Percentiles rank a stretch among this genome's conserved stretches.
These are phyloP conservation scores for Microcebus jonahi DNA, from an alignment of 2,113 vertebrate species.

Conservation along the genomic window DNA sequence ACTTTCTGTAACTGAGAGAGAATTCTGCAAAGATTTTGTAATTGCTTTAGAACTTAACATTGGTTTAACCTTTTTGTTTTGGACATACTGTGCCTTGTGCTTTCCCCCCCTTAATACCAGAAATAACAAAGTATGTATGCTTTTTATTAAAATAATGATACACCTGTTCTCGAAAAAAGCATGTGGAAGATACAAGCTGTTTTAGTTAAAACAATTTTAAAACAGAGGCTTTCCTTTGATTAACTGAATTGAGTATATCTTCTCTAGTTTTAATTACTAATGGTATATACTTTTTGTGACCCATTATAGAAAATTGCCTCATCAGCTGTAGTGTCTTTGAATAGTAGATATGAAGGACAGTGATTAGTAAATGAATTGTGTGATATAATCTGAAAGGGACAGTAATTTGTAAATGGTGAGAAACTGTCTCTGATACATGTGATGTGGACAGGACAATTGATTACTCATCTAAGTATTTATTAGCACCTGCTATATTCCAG, in stretches of 20 bases:
- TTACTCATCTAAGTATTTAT: constrained; percentile 9
- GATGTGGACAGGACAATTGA: neutral
- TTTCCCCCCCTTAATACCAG: neutral
- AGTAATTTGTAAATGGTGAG: constrained; percentile 27
- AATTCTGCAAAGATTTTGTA: constrained; percentile 18
- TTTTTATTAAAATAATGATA: constrained; percentile 43
- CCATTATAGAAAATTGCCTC: constrained; percentile 47
- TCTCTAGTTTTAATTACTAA: constrained; percentile 43
- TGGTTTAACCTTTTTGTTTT: neutral
- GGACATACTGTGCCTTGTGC: neutral
- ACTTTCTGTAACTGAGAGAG: neutral
- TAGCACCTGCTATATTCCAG: neutral
- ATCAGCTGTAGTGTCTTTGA: constrained; percentile 57
- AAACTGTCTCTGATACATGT: neutral
- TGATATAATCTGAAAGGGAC: constrained; percentile 29
- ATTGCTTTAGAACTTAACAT: neutral
- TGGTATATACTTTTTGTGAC: constrained; percentile 1
- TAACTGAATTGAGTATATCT: neutral
- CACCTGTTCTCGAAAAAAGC: neutral
- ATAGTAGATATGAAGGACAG: constrained; percentile 44
- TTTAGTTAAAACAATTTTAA: constrained; percentile 37
- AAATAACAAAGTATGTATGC: neutral
- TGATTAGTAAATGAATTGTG: constrained; percentile 51
- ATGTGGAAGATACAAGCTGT: neutral
- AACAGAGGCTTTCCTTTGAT: constrained; percentile 13